Base-by-base conservation (phyloP, 2,797 vertebrate species). In the Enoplosus armatus region DNA sequence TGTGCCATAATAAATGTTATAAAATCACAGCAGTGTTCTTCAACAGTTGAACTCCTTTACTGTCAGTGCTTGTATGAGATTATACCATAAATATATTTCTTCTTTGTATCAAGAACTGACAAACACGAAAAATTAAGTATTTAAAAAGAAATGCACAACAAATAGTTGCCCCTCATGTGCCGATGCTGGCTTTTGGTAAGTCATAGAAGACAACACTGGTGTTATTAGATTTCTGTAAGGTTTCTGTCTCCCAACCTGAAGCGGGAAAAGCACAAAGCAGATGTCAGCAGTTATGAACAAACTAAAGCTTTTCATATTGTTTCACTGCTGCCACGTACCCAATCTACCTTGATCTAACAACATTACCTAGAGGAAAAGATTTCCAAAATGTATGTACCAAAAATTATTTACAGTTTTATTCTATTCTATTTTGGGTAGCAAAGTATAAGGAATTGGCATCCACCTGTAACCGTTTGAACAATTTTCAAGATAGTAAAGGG, bases 1-100 rank as follows among this genome's bases (percentile, higher is more conserved):
- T 27, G 0, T 66, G 29, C 71, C 26, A 63, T 39, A 79, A 79
- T 80, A 65, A 68, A 76, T 48, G 4, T 27, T n/a, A 12, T 22
- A 58, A 80, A 50, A 60, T 20, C 27, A 31, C 8, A 24, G 20
- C 47, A 41, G 3, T 31, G 5, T 61, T 64, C 5, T 20, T 50
- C 16, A 37, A 7, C 31, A 27, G 8, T 65, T 22, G 6, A 3
- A 24, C 20, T 59, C 1, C 1, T 63, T 50, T 56, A 6, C 18
- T 56, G 50, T 8, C 43, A 43, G 72, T 4, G n/a, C 2, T 35
- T 51, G 31, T 51, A 10, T 41, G 9, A 33, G 45, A 59, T 26
- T 60, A 6, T 8, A 35, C 10, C 29, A 45, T 20, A 18, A 8
- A 68, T 26, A 35, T 70, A 31, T 33, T 33, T 24, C 8, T 11